Conservation (phyloP, 2,888 invertebrate species). For the Diaprepes abbreviatus region DNA sequence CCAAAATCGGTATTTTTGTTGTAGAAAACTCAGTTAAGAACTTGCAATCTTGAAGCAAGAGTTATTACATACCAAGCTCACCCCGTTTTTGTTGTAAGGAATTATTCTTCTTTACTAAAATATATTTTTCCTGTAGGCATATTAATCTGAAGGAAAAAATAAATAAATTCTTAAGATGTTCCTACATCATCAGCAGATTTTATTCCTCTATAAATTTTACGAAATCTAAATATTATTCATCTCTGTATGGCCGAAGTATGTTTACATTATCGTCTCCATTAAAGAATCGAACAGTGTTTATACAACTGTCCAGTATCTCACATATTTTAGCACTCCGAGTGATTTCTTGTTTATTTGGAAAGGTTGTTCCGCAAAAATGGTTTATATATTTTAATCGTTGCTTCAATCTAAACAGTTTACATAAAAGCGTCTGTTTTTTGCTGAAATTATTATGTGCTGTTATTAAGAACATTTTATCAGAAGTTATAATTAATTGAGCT, state of each 20-base stretch:
- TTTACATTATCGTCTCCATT: not conserved
- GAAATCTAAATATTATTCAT: conserved; percentile 6
- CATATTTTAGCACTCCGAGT: conserved; percentile 3
- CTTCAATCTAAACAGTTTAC: not conserved
- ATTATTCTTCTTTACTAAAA: no score
- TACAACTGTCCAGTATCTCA: conserved; percentile 8
- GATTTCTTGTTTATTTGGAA: conserved; percentile 14
- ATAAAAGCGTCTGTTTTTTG: not conserved
- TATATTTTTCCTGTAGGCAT: no score
- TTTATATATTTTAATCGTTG: not conserved
- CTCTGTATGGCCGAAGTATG: not conserved
- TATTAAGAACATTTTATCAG: not conserved
- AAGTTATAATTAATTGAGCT: no score
- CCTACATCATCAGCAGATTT: no score
- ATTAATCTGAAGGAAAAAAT: no score
- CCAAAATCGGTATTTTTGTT: no score
- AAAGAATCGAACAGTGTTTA: not conserved
- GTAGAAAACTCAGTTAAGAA: no score
- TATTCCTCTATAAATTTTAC: no score
- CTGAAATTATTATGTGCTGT: not conserved
- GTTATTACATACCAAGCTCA: no score
- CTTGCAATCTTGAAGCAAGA: no score
- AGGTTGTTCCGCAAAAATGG: not conserved
- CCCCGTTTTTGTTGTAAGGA: no score
- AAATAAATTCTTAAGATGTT: no score